Base-by-base conservation (phyloP, 2,113 vertebrate genomes). In the Mesocricetus auratus region DNA sequence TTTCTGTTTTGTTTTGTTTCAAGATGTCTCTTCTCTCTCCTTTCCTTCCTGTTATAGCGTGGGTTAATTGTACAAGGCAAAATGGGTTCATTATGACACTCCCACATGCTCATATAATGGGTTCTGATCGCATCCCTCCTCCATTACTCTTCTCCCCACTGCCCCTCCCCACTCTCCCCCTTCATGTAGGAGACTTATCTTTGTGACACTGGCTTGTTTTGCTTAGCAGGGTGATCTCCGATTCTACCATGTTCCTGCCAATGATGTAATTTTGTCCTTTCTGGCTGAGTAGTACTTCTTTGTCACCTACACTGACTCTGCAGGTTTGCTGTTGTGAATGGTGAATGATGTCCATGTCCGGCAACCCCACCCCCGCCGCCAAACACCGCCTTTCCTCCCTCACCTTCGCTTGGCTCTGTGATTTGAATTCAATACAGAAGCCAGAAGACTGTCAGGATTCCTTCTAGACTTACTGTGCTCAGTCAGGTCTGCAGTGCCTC, bases 321-420 rank as follows among this genome's bases (percentile, higher is more conserved):
- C 12, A 3, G 24, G 66, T 15, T 53, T 22, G 47, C 47, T 15
- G 22, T 7, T 39, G 45, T 56, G 22, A 17, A 24, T 15, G 36
- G 45, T n/a, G 12, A 71, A 4, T 4, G 7, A 29, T 16, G 69
- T 9, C 16, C 64, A 50, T 39, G 86, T 73, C 60, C 36, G 5
- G 19, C 15, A n/a, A n/a, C 42, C 10, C 13, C 7, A 47, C 12
- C 24, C 60, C n/a, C 24, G 1, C 4, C 0, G 9, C 45, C 26
- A 36, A 83, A 42, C 5, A 15, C 45, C 3, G 33, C 64, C 5
- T 24, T 10, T 10, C 36, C 50, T 53, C 42, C 56, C 53, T 22
- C 22, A 29, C 15, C 75, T 50, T 11, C 4, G 7, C 64, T 53
- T 42, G 19, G 22, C 58, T 33, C 21, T 2, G 0, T 1, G 11